These are phyloP conservation scores for Geophilus truncorum DNA, from an alignment of 2,888 invertebrate species.

Conservation along the genomic window DNA sequence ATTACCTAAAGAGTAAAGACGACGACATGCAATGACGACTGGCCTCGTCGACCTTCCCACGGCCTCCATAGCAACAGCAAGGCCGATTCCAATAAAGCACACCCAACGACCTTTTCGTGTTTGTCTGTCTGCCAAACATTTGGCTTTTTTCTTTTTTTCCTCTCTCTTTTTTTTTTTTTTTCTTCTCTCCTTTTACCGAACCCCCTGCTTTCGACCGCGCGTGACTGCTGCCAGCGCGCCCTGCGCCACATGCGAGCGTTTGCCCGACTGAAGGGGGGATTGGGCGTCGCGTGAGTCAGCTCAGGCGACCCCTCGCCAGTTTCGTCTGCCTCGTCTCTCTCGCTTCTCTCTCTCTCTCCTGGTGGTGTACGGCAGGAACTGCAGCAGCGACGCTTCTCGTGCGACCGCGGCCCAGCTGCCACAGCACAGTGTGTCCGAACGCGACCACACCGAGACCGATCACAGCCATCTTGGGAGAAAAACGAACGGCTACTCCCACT, in stretches of 20 bases:
- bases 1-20: background rate
- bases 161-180: background rate
- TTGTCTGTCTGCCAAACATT: constrained; percentile 20
- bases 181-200: background rate
- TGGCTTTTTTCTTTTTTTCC: background rate
- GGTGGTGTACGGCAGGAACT: background rate
- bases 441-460: background rate
- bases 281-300: constrained; percentile 27
- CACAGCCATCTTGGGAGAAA: constrained; percentile 28
- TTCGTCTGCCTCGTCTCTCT: background rate
- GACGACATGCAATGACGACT: background rate
- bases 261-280: constrained; percentile 15
- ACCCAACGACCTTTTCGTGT: constrained; percentile 20
- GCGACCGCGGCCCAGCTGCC: background rate
- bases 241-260: constrained; percentile 6
- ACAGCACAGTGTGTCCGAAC: background rate
- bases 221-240: constrained; percentile 14
- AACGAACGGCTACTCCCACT: background rate
- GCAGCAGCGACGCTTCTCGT: background rate
- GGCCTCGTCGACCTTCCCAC: background rate
- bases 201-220: constrained; percentile 11
- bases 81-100: constrained; percentile 20
- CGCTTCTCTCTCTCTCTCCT: background rate
- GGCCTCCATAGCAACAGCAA: constrained; percentile 8
- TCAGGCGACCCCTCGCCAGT: background rate